phyloP scores from a whole-genome alignment of 1,140 invertebrate genomes.

The Drosophila mojavensis region DNA sequence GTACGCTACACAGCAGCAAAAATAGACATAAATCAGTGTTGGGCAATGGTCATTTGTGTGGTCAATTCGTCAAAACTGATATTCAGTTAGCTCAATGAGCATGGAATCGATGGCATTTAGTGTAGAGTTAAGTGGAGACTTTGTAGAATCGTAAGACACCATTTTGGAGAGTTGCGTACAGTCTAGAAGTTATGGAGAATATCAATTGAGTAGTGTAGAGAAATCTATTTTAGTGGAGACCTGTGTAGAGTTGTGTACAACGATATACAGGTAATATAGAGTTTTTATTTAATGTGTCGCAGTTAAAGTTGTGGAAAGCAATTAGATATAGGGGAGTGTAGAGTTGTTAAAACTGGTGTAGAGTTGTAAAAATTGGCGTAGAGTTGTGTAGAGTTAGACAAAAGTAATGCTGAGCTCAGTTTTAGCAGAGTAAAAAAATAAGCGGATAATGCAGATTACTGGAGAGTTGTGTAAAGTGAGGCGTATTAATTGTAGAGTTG shows the following conservation, averaged over 20 bases:
- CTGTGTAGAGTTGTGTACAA: background rate
- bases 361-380: background rate
- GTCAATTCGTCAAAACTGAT: slow-evolving; percentile 14
- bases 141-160: background rate
- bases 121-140: background rate
- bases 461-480: background rate
- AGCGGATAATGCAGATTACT: background rate
- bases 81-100: background rate
- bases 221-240: background rate
- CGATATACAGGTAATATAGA: background rate
- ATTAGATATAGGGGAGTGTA: background rate
- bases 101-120: background rate
- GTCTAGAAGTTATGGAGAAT: background rate
- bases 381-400: background rate
- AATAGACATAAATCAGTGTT: slow-evolving; percentile 26
- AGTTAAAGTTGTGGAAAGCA: background rate
- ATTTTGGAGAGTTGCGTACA: background rate
- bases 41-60: slow-evolving; percentile 21
- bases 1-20: slow-evolving; percentile 10
- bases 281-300: background rate
- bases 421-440: background rate
- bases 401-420: too few relatives aligned
- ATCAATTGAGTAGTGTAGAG: background rate
- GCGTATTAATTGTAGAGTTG: background rate
- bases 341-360: background rate